Evolutionary conservation across 2,113 vertebrate species (phyloP).

Genomic region (Chloebia gouldiae): DNA sequence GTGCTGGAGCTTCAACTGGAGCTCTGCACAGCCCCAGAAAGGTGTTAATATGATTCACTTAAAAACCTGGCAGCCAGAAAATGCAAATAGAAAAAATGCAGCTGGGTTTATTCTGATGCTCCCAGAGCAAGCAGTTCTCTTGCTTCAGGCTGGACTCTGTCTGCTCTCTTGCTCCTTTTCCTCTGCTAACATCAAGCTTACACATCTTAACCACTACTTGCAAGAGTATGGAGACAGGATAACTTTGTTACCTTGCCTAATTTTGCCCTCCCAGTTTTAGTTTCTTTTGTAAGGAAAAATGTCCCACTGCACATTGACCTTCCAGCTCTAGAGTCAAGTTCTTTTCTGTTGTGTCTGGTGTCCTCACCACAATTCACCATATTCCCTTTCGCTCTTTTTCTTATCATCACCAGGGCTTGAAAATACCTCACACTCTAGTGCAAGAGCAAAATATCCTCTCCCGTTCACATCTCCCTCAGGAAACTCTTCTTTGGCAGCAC

Average conservation of each 20-base stretch:
- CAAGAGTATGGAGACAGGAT: background rate
- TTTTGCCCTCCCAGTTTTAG: background rate
- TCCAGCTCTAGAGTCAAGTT: background rate
- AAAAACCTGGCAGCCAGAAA: background rate
- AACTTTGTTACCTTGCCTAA: background rate
- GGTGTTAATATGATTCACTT: background rate
- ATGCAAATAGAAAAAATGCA: background rate
- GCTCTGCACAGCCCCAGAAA: background rate
- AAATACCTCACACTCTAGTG: background rate
- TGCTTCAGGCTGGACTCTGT: background rate
- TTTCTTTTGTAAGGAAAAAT: background rate
- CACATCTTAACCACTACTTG: background rate
- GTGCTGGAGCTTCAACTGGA: background rate
- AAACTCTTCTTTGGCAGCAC: background rate
- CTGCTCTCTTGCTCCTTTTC: background rate
- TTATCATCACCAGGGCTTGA: background rate
- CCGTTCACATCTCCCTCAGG: background rate
- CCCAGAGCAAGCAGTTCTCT: background rate
- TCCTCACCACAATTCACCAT: background rate
- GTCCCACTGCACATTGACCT: background rate
- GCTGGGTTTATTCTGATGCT: background rate
- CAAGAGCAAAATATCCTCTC: background rate
- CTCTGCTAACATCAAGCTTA: background rate
- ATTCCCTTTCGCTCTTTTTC: background rate
- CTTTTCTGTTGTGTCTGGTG: background rate